Conservation (phyloP, 92 coral and sea anemone genomes). For the Porites divaricata region DNA sequence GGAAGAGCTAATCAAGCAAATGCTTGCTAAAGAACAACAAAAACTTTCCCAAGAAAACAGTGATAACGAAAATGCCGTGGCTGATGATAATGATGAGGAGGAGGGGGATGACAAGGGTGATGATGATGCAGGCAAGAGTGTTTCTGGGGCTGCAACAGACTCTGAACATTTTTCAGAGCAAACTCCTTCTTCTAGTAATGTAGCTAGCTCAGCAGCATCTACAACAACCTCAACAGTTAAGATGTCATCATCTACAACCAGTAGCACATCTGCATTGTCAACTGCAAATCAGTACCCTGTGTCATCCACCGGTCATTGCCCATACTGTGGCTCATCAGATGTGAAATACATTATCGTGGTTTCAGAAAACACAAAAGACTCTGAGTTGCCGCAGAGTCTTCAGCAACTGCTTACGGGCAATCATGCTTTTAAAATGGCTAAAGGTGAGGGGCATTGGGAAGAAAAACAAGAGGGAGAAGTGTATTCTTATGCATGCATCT, state of each 20-base stretch:
- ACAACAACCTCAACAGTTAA: conserved; percentile 21
- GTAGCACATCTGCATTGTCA: conserved; percentile 26
- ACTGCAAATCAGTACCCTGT: conserved; percentile 67
- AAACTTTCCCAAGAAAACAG: conserved; percentile 48
- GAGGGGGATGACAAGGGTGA: no score
- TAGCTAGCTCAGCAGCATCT: background rate
- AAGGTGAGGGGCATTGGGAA: conserved; percentile 74
- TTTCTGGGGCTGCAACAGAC: conserved; percentile 4
- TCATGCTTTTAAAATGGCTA: conserved; percentile 98
- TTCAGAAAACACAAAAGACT: conserved; percentile 71
- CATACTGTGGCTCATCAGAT: conserved; percentile 81
- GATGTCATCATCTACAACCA: conserved; percentile 23
- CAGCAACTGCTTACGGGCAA: conserved; percentile 71
- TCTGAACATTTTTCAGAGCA: conserved; percentile 2
- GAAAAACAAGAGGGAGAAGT: background rate
- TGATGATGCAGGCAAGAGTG: conserved; percentile 11
- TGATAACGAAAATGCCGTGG: background rate
- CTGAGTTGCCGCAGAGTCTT: conserved; percentile 83
- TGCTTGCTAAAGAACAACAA: conserved; percentile 91
- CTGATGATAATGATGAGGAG: background rate
- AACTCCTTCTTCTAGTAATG: background rate
- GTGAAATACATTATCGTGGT: conserved; percentile 91
- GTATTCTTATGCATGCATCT: background rate
- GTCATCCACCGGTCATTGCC: conserved; percentile 89
- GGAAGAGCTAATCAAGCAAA: conserved; percentile 91